Percentiles rank a stretch among this genome's conserved stretches.
phyloP scores from a whole-genome alignment of 2,797 vertebrate genomes.

The Perodicticus potto region DNA sequence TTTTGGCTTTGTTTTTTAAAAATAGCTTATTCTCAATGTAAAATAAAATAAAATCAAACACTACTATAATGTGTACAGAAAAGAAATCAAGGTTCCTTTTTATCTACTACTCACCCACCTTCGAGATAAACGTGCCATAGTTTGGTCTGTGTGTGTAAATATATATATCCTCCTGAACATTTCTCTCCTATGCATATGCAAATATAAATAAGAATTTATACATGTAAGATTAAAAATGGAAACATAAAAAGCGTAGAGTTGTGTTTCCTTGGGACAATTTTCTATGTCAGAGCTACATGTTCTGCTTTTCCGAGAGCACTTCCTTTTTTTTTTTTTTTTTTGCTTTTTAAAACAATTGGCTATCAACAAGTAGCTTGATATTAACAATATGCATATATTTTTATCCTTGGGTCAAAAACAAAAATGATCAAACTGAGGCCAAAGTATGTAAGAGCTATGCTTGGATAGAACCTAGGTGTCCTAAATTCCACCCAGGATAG shows the following conservation, averaged over 20 bases:
- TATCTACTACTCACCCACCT: neutral
- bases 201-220: conserved; percentile 64
- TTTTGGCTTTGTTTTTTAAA: neutral
- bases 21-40: neutral
- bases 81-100: neutral
- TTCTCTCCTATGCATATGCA: neutral
- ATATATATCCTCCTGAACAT: neutral
- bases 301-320: conserved; percentile 37
- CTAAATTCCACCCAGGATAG: neutral
- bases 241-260: conserved; percentile 13
- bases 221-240: conserved; percentile 24
- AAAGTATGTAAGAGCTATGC: neutral
- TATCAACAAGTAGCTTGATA: neutral
- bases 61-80: conserved; percentile 23
- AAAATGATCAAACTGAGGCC: conserved; percentile 47
- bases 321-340: neutral
- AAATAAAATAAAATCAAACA: conserved; percentile 40
- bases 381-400: neutral
- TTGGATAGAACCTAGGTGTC: neutral
- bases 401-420: conserved; percentile 37
- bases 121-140: neutral
- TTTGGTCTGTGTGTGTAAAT: neutral
- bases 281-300: neutral
- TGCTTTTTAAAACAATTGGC: neutral
- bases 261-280: neutral